phyloP scores from a whole-genome alignment of 2,888 invertebrate genomes.

The Ceraclea dissimilis region DNA sequence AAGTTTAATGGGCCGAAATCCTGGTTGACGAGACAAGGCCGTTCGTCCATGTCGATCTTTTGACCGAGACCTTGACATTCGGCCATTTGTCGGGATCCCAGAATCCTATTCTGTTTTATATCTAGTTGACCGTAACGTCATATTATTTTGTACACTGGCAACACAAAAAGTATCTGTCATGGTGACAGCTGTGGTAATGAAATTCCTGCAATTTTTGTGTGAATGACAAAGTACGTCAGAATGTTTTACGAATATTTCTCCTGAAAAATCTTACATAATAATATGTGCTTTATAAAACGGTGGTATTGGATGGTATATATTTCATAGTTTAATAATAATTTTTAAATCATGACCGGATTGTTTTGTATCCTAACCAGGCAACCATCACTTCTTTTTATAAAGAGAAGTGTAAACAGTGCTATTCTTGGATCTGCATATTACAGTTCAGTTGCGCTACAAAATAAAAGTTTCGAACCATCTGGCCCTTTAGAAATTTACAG shows the following conservation, averaged over 20 bases:
- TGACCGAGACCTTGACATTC: too few species aligned
- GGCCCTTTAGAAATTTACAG: conserved; percentile 51
- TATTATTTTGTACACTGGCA: too few species aligned
- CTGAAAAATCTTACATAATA: neutral
- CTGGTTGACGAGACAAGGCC: too few species aligned
- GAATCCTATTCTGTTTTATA: too few species aligned
- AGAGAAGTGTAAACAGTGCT: neutral
- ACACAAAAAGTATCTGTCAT: neutral
- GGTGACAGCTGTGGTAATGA: neutral
- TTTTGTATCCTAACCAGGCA: neutral
- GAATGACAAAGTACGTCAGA: neutral
- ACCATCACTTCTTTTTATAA: neutral
- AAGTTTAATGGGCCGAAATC: too few species aligned
- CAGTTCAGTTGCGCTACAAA: neutral
- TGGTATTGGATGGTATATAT: neutral
- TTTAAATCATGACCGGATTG: neutral
- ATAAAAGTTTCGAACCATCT: neutral
- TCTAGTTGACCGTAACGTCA: too few species aligned
- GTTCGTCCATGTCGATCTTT: too few species aligned
- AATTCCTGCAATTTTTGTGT: neutral
- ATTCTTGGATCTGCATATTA: neutral
- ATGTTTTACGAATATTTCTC: neutral
- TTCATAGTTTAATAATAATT: neutral
- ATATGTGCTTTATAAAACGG: neutral
- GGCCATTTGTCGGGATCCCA: too few species aligned